phyloP scores from a whole-genome alignment of 1,140 invertebrate species.

The Schlechtendalia chinensis region DNA sequence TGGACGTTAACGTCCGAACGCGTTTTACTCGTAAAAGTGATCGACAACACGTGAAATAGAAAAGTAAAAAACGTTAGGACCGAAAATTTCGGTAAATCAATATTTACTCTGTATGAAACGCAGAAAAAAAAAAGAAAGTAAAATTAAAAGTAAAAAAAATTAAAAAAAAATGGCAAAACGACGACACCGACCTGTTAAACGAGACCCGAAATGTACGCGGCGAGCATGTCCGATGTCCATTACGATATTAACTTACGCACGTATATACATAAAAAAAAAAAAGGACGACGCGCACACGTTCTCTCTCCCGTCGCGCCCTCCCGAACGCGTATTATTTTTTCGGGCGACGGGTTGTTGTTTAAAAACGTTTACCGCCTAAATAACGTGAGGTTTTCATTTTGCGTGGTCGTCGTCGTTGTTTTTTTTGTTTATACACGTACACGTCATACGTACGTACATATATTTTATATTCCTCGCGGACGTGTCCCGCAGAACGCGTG shows the following conservation, averaged over 20 bases:
- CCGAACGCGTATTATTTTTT: constrained; percentile 16
- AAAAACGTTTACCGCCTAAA: constrained; percentile 44
- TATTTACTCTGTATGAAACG: not conserved
- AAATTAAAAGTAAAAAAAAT: too few species aligned
- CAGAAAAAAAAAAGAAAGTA: not conserved
- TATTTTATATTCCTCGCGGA: not conserved
- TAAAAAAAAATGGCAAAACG: not conserved
- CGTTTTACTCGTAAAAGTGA: too few species aligned
- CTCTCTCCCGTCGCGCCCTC: not conserved
- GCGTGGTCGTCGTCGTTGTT: constrained; percentile 4
- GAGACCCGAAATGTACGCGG: not conserved
- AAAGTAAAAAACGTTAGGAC: too few species aligned
- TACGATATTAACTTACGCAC: constrained; percentile 44
- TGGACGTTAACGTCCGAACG: too few species aligned
- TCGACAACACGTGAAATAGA: too few species aligned
- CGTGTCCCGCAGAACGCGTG: constrained; percentile 35
- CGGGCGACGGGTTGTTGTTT: constrained; percentile 36
- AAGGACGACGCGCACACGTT: not conserved
- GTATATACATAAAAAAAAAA: too few species aligned
- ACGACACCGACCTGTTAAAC: not conserved
- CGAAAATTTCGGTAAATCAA: not conserved
- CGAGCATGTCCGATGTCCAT: constrained; percentile 33
- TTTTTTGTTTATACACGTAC: constrained; percentile 1
- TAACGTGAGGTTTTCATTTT: constrained; percentile 26
- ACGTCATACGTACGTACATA: too few species aligned